Conservation (phyloP, 2,888 invertebrate species). For the Spisula solida region DNA sequence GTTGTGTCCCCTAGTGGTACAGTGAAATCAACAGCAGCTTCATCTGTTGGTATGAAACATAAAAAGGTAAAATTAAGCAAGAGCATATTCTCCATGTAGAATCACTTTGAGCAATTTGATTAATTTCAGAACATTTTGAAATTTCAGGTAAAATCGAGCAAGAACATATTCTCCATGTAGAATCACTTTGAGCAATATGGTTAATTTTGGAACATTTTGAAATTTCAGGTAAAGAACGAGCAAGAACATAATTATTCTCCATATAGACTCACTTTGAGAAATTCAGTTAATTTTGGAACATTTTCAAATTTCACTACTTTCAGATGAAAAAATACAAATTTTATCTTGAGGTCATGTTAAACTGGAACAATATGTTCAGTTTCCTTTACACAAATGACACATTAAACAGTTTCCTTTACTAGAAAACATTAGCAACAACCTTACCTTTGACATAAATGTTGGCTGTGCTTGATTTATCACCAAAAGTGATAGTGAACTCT, state of each 20-base stretch:
- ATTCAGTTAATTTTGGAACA: no score
- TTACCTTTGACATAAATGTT: constrained; percentile 74
- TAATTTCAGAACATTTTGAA: not conserved
- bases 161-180: not conserved
- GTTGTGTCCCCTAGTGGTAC: constrained; percentile 80
- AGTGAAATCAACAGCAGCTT: constrained; percentile 80
- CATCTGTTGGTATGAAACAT: constrained; percentile 49
- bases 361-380: no score
- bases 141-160: not conserved
- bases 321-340: no score
- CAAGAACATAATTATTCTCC: not conserved
- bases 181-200: not conserved
- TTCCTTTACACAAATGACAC: no score
- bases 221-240: not conserved
- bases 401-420: no score
- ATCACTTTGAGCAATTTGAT: not conserved
- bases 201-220: not conserved
- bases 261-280: no score
- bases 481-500: constrained; percentile 75
- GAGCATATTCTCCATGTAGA: not conserved
- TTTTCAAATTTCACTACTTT: no score
- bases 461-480: constrained; percentile 57
- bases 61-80: not conserved
- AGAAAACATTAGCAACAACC: no score
- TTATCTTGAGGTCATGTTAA: no score